Base-by-base conservation (phyloP, 1,140 invertebrate species). In the Protaetia brevitarsis region DNA sequence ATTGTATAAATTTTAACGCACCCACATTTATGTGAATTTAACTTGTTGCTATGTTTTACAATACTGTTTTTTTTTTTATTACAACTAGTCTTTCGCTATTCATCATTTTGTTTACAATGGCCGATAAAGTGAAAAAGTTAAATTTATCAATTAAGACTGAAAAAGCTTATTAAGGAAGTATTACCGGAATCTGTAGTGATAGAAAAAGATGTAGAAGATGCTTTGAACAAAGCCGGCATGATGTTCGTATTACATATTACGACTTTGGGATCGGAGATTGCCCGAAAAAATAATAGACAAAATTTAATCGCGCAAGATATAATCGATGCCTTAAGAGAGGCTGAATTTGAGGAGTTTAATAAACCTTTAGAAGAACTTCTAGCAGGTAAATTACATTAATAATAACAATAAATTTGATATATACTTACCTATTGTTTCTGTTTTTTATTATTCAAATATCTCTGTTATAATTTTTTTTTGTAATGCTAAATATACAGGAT, bases 311-410 rank as follows among this genome's bases (percentile, higher is more conserved):
- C 90, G 0, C 84, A 88, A 63, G 95, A 97, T 82, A 91, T 97
- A 0, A 80, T 96, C 29, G 85, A 88, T 69, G 94, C 95, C 0
- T 87, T 98, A 78, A 83, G 87, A 51, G 93, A 97, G 68, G 90
- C 96, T 77, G 94, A 97, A 73, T 96, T 97, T 80, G 91, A 94
- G 56, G 87, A 89, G 69, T 97, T 97, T 79, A 81, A 93, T 0
- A 89, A 90, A 31, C 90, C 92, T 0, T 76, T 97, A 2, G 83
- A n/a, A n/a, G n/a, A n/a, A n/a, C n/a, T n/a, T n/a, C n/a, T n/a
- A n/a, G n/a, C n/a, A n/a, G n/a, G n/a, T n/a, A n/a, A n/a, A n/a
- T n/a, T n/a, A n/a, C n/a, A n/a, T n/a, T n/a, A n/a, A n/a, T n/a
- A n/a, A n/a, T n/a, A n/a, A n/a, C n/a, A n/a, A n/a, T n/a, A n/a